Evolutionary conservation across 2,797 vertebrate species (phyloP).

Genomic region (Hippopotamyrus pictus): DNA sequence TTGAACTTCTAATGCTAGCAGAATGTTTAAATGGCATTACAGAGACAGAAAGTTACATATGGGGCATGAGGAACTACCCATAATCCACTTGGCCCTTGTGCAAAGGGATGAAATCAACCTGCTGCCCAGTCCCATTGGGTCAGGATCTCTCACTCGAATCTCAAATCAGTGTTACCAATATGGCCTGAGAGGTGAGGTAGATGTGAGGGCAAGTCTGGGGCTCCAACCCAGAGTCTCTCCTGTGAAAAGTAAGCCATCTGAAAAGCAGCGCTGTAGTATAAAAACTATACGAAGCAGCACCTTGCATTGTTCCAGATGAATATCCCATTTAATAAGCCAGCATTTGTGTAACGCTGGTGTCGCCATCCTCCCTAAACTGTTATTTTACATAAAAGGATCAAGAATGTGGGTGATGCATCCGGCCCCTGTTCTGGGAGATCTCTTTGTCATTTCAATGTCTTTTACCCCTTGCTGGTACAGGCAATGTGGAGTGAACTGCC

Average conservation of each 20-base stretch:
- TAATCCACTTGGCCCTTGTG: not conserved
- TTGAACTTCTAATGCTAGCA: not conserved
- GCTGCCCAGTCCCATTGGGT: not conserved
- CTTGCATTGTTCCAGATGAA: not conserved
- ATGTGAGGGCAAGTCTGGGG: not conserved
- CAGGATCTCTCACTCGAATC: not conserved
- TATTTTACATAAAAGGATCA: not conserved
- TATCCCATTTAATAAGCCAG: not conserved
- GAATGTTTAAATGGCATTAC: slow-evolving; percentile 3
- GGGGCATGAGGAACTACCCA: not conserved
- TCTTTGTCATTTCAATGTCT: not conserved
- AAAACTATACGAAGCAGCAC: not conserved
- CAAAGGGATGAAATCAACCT: not conserved
- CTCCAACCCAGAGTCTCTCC: not conserved
- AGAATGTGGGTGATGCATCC: not conserved
- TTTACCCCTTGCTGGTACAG: not conserved
- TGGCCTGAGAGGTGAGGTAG: not conserved
- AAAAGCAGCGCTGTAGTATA: not conserved
- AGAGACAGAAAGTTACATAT: not conserved
- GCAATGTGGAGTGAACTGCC: not conserved
- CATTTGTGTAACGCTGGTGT: not conserved
- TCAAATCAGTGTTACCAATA: not conserved
- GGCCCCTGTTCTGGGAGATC: not conserved
- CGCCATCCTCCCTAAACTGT: not conserved
- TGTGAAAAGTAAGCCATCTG: not conserved